A percentile compares a stretch with the other conserved stretches of the same genome.
Evolutionary conservation across 2,797 vertebrate genomes (phyloP).

Genomic region (Anomalospiza imberbis): DNA sequence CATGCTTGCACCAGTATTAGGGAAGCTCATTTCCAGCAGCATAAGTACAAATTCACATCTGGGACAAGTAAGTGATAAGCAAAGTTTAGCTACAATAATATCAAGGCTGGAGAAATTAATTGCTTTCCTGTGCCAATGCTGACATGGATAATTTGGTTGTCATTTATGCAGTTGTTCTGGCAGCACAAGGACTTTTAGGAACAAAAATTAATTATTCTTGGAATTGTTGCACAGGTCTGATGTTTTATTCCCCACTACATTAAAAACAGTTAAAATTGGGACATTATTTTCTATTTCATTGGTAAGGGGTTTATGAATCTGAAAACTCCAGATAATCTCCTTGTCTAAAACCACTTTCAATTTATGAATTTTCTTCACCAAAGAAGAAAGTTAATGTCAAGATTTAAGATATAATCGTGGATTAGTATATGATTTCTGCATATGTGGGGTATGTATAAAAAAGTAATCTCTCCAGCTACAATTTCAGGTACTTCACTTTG

Average conservation of each 20-base stretch:
- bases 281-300: neutral
- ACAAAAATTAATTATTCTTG: neutral
- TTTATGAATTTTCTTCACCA: neutral
- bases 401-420: neutral
- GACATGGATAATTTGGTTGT: neutral
- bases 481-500: neutral
- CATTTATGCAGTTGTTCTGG: neutral
- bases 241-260: neutral
- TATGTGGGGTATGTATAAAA: neutral
- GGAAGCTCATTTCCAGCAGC: neutral
- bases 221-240: neutral
- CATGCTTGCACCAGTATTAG: neutral
- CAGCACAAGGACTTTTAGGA: neutral
- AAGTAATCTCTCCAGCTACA: neutral
- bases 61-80: neutral
- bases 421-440: neutral
- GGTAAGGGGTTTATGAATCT: neutral
- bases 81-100: neutral
- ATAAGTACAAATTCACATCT: neutral
- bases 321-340: neutral
- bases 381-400: neutral
- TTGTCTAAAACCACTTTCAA: neutral
- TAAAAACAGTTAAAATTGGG: neutral
- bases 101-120: rapidly evolving
- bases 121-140: neutral